Conservation (phyloP, 2,888 invertebrate genomes). For the Sinelater perroti region DNA sequence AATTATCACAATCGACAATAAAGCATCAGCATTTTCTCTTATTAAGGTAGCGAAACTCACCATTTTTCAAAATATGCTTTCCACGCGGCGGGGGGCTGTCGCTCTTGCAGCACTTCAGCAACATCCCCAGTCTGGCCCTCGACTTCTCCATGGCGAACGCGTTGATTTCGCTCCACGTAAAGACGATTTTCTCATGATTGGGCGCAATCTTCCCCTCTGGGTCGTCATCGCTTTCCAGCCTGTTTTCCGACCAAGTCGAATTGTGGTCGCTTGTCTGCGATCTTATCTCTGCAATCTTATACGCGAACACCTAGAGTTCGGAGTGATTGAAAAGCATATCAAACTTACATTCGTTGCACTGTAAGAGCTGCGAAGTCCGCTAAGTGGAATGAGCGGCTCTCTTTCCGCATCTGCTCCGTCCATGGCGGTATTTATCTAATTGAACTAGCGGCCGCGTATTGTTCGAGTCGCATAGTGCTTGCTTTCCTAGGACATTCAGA, state of each 20-base stretch:
- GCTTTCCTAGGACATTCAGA: neutral
- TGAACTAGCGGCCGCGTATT: neutral
- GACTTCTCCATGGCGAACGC: slow-evolving; percentile 71
- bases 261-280: neutral
- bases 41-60: no score
- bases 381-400: slow-evolving; percentile 12
- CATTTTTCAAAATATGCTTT: slow-evolving; percentile 79
- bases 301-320: neutral
- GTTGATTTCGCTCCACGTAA: slow-evolving; percentile 80
- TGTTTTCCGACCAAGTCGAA: no score
- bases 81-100: slow-evolving; percentile 56
- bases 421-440: neutral
- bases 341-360: slow-evolving; percentile 3
- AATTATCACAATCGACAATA: no score
- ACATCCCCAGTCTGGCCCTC: slow-evolving; percentile 25
- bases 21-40: no score
- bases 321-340: neutral
- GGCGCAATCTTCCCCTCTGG: slow-evolving; percentile 6
- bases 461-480: neutral
- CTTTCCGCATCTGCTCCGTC: neutral
- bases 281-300: slow-evolving; percentile 7
- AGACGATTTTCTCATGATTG: slow-evolving; percentile 25
- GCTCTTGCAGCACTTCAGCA: neutral
- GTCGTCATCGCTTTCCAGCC: neutral
- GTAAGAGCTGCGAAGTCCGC: neutral